Percentiles rank a stretch among this genome's conserved stretches.
phyloP scores from a whole-genome alignment of 2,113 vertebrate genomes.

The Chunga burmeisteri region DNA sequence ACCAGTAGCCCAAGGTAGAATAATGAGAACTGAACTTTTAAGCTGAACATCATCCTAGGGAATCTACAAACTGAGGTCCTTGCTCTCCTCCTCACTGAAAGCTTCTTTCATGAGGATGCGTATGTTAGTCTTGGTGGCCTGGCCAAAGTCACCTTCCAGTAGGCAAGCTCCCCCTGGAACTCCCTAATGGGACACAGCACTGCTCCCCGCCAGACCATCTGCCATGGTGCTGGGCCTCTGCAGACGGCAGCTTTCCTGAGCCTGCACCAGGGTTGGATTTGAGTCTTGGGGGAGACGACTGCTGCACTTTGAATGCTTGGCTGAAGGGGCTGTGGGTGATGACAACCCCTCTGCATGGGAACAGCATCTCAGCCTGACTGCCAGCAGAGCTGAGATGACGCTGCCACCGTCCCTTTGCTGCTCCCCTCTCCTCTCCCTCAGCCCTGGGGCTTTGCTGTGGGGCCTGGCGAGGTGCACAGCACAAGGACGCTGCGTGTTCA shows the following conservation, averaged over 20 bases:
- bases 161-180: not conserved
- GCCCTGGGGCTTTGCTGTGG: not conserved
- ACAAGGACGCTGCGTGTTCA: not conserved
- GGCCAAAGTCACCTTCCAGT: not conserved
- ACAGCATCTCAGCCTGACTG: accelerated
- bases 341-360: not conserved
- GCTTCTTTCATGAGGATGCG: not conserved
- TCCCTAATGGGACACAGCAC: accelerated
- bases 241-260: not conserved
- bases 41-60: not conserved
- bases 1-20: not conserved
- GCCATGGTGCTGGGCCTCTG: not conserved
- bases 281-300: accelerated
- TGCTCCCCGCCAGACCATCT: not conserved
- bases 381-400: accelerated
- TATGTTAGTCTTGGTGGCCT: not conserved
- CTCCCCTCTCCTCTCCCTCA: not conserved
- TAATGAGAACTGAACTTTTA: not conserved
- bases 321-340: not conserved
- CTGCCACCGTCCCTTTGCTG: accelerated
- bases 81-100: not conserved
- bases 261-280: not conserved
- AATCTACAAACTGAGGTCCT: not conserved
- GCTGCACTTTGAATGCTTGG: not conserved
- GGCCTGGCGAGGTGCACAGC: not conserved